These are phyloP conservation scores for Chrysina gloriosa DNA, from an alignment of 2,888 invertebrate species.

Conservation along the genomic window DNA sequence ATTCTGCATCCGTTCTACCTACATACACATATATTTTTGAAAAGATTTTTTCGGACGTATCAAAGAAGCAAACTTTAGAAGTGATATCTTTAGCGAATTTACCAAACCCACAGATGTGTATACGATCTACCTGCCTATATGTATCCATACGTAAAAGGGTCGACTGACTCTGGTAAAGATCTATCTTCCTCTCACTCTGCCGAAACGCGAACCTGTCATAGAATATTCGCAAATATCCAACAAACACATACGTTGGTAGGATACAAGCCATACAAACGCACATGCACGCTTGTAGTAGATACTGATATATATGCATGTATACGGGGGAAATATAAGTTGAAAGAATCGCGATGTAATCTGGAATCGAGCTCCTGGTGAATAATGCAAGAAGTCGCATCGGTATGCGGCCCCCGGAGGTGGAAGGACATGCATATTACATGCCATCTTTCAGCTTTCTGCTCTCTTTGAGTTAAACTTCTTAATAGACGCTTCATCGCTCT, in stretches of 20 bases:
- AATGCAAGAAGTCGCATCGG: conserved; percentile 57
- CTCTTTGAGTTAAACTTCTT: conserved; percentile 52
- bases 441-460: conserved; percentile 54
- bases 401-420: conserved; percentile 54
- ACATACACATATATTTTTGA: background rate
- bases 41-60: background rate
- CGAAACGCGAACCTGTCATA: conserved; percentile 39
- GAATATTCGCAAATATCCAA: conserved; percentile 36
- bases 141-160: conserved; percentile 17
- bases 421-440: conserved; percentile 55
- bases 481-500: conserved; percentile 47
- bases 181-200: conserved; percentile 16
- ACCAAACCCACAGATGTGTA: background rate
- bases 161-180: conserved; percentile 23
- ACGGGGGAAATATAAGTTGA: conserved; percentile 44
- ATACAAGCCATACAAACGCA: background rate
- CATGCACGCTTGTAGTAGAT: conserved; percentile 9
- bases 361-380: conserved; percentile 58
- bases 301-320: background rate
- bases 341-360: conserved; percentile 57
- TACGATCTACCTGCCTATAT: background rate
- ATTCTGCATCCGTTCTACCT: too few relatives aligned
- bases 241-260: background rate
- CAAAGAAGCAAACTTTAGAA: background rate
- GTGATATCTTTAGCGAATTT: conserved; percentile 22